Evolutionary conservation across 1,140 invertebrate species (phyloP).

Genomic region (Drosophila persimilis): DNA sequence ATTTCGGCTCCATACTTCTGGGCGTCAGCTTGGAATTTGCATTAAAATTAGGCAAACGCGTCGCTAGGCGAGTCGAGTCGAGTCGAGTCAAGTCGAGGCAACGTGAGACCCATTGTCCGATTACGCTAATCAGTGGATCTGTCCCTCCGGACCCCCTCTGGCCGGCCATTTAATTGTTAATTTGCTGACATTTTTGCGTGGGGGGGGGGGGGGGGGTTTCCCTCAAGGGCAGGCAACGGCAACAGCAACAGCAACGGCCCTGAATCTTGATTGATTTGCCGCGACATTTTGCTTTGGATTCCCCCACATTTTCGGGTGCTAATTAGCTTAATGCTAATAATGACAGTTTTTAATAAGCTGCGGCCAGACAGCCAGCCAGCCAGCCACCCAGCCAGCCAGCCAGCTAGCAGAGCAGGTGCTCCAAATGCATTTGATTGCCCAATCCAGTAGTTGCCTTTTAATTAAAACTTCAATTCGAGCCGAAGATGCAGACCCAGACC

Average conservation of each 20-base stretch:
- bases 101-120: slow-evolving; percentile 24
- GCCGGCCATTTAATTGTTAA: slow-evolving; percentile 23
- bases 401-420: slow-evolving; percentile 38
- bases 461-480: slow-evolving; percentile 68
- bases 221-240: background rate
- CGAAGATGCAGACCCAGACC: slow-evolving; percentile 28
- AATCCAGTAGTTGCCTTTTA: slow-evolving; percentile 60
- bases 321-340: slow-evolving; percentile 71
- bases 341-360: slow-evolving; percentile 67
- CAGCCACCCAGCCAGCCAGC: no score
- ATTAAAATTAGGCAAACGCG: slow-evolving; percentile 54
- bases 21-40: slow-evolving; percentile 54
- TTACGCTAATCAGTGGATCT: slow-evolving; percentile 57
- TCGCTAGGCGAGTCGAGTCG: no score
- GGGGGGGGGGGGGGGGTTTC: no score
- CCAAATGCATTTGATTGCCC: slow-evolving; percentile 55
- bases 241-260: background rate
- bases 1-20: slow-evolving; percentile 41
- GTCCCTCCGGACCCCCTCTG: background rate
- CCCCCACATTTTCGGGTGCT: slow-evolving; percentile 8
- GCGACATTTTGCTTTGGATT: slow-evolving; percentile 42
- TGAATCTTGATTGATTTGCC: slow-evolving; percentile 63
- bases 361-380: no score
- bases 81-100: no score
- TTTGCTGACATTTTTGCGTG: slow-evolving; percentile 32